phyloP scores from a whole-genome alignment of 2,797 vertebrate species.

The Microcaecilia unicolor region DNA sequence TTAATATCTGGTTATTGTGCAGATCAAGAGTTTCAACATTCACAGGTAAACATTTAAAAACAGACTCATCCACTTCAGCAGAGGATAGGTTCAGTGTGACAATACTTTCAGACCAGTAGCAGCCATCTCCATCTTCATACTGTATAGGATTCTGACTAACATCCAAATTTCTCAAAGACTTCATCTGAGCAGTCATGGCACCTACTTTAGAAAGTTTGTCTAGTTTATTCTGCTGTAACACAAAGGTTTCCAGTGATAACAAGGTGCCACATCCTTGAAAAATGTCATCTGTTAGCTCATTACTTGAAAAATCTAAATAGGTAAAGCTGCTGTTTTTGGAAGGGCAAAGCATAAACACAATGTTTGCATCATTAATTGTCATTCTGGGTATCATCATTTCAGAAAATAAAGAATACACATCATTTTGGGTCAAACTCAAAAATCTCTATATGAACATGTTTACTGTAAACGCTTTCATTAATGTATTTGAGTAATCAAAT shows the following conservation, averaged over 20 bases:
- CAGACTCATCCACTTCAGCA: constrained; percentile 50
- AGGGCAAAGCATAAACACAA: constrained; percentile 79
- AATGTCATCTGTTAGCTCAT: constrained; percentile 64
- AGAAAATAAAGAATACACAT: constrained; percentile 60
- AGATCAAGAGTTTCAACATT: constrained; percentile 51
- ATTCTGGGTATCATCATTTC: constrained; percentile 59
- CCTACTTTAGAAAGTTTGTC: constrained; percentile 52
- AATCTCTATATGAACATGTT: constrained; percentile 16
- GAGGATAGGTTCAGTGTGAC: constrained; percentile 61
- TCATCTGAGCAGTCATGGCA: constrained; percentile 59
- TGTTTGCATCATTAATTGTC: constrained; percentile 48
- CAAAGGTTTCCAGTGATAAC: constrained; percentile 42
- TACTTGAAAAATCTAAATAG: constrained; percentile 64
- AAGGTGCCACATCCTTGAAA: constrained; percentile 68
- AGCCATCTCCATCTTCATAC: constrained; percentile 26
- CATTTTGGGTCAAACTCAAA: constrained; percentile 53
- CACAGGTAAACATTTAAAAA: constrained; percentile 71
- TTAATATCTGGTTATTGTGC: constrained; percentile 61
- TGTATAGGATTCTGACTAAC: constrained; percentile 65
- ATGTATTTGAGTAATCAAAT: constrained; percentile 17
- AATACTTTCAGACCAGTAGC: constrained; percentile 60
- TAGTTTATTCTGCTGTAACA: constrained; percentile 63
- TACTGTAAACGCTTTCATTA: constrained; percentile 43
- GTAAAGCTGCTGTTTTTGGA: constrained; percentile 42
- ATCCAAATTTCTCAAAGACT: constrained; percentile 60